Evolutionary conservation across 2,888 invertebrate species (phyloP), one percentile per base, ranked within the genome.

Genomic region (Oligia fasciuncula): DNA sequence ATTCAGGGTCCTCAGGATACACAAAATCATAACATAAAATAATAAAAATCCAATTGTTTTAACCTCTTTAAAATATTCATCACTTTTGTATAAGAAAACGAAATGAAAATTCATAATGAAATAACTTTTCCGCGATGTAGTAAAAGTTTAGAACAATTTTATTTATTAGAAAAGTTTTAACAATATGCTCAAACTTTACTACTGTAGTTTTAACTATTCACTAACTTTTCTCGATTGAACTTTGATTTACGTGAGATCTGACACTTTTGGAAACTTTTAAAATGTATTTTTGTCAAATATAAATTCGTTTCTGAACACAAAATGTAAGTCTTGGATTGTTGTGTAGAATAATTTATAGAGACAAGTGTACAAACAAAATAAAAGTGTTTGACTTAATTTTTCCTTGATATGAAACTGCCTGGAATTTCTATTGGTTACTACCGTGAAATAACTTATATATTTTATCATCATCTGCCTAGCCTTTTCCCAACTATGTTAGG

Each of bases 121-220:
- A 87, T 73, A 87, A 90, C 77, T 86, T 90, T 85, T 83, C 80
- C 82, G 77, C 62, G 76, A 67, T 75, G 73, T 76, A 75, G 77
- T 78, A 83, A 81, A 85, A 88, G 83, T 88, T 87, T 72, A 76
- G 70, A 90, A 85, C 81, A 78, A 84, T 87, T 88, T 87, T 88
- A 90, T 90, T 90, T 90, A 90, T 90, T 87, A 84, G 80, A 79
- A 87, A 87, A 89, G 83, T 90, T 87, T 73, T 57, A 82, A 89
- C 82, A 83, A 87, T 84, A 90, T 87, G 77, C 83, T 79, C 51
- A 80, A 81, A 90, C 68, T 84, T 82, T 49, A 80, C 82, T 77
- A 65, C 69, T 78, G 60, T 86, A 85, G 81, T 88, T 87, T 82
- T 71, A 85, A 85, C 84, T 87, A 88, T 87, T 82, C 49, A 43